These are phyloP conservation scores for Cotesia glomerata DNA, from an alignment of 1,140 invertebrate species.

Conservation along the genomic window DNA sequence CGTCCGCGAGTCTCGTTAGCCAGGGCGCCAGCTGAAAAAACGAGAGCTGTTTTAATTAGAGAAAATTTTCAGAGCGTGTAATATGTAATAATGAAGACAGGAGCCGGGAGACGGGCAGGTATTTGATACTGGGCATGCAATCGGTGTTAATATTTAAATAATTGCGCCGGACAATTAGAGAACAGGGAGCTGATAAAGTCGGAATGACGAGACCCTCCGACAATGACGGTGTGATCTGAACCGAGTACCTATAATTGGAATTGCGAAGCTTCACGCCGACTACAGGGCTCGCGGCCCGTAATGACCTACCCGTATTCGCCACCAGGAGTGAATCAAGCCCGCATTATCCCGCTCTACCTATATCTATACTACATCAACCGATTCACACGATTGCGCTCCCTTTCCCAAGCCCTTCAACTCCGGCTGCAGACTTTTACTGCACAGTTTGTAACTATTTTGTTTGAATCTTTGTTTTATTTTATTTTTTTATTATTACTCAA, in stretches of 20 bases:
- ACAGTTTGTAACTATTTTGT: too few species aligned
- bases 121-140: not conserved
- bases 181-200: not conserved
- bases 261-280: conserved; percentile 21
- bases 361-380: not conserved
- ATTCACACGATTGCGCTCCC: not conserved
- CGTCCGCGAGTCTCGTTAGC: conserved; percentile 46
- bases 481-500: too few species aligned
- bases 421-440: too few species aligned
- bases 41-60: not conserved
- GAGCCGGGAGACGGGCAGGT: too few species aligned
- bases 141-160: not conserved
- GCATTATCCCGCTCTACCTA: conserved; percentile 11
- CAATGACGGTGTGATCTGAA: conserved; percentile 10
- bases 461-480: too few species aligned
- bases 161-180: not conserved
- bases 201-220: conserved; percentile 2
- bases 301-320: conserved; percentile 28
- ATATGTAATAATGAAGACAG: not conserved
- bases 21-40: conserved; percentile 43
- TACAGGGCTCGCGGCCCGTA: conserved; percentile 21
- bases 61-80: not conserved
- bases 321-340: conserved; percentile 14
- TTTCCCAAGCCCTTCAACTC: too few species aligned
- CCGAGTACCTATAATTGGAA: conserved; percentile 30